Conservation (phyloP, 2,113 vertebrate species). For the Salvelinus fontinalis region DNA sequence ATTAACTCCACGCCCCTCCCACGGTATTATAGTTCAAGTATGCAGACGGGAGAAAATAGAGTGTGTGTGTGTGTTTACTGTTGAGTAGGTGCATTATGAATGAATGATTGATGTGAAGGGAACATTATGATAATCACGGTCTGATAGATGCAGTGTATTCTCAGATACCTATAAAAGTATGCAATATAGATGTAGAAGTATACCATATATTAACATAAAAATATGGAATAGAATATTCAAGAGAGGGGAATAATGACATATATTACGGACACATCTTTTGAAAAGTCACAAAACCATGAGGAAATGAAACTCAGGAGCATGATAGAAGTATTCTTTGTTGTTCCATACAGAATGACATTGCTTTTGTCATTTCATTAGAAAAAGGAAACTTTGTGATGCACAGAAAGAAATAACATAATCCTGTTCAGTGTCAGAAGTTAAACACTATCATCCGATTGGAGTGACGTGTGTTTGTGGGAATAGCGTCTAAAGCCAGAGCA, state of each 20-base stretch:
- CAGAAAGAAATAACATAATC: constrained; percentile 34
- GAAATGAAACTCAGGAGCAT: not conserved
- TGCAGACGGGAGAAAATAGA: constrained; percentile 73
- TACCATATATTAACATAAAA: too few relatives aligned
- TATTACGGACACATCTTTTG: too few relatives aligned
- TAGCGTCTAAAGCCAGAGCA: too few relatives aligned
- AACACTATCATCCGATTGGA: constrained; percentile 28
- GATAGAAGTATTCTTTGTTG: not conserved
- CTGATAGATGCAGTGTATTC: constrained; percentile 62
- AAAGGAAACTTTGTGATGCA: constrained; percentile 18
- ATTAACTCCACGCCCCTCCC: constrained; percentile 80
- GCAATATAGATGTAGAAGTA: too few relatives aligned
- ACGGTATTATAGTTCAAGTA: constrained; percentile 73
- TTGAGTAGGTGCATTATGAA: constrained; percentile 69
- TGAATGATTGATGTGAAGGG: constrained; percentile 82
- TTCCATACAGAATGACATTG: too few relatives aligned
- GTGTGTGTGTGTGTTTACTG: constrained; percentile 71
- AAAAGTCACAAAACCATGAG: too few relatives aligned
- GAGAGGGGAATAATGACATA: too few relatives aligned
- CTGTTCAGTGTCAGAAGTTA: constrained; percentile 60
- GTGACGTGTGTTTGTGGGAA: too few relatives aligned
- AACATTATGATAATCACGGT: constrained; percentile 73
- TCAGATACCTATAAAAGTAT: constrained; percentile 40
- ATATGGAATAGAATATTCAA: too few relatives aligned
- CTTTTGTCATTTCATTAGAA: too few relatives aligned